Evolutionary conservation across 2,888 invertebrate species (phyloP).

Genomic region (Cephus sareptanus): DNA sequence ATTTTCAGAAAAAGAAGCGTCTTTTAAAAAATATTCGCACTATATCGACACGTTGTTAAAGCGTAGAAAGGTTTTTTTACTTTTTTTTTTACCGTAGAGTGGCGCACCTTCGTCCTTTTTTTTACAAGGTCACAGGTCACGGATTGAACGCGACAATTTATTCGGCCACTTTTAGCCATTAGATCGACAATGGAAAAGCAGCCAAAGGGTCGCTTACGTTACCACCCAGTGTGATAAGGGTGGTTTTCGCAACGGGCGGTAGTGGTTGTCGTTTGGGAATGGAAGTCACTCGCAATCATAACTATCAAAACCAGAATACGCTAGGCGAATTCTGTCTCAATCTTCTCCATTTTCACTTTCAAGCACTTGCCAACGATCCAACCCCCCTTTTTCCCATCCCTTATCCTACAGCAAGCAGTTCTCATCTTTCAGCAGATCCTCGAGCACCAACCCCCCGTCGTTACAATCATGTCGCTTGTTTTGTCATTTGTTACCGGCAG

Average conservation of each 20-base stretch:
- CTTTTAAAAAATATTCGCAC: neutral
- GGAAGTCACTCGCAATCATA: constrained; percentile 50
- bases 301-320: constrained; percentile 55
- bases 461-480: constrained; percentile 52
- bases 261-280: constrained; percentile 34
- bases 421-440: constrained; percentile 11
- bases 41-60: neutral
- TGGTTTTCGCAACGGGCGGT: constrained; percentile 43
- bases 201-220: constrained; percentile 2
- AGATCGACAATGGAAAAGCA: constrained; percentile 1
- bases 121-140: neutral
- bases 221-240: constrained; percentile 24
- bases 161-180: constrained; percentile 8
- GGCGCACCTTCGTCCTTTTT: neutral
- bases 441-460: constrained; percentile 9
- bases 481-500: constrained; percentile 50
- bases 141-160: neutral
- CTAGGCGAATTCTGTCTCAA: constrained; percentile 25
- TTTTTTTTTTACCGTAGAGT: neutral
- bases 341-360: constrained; percentile 21
- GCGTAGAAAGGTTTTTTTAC: neutral
- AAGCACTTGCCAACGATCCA: constrained; percentile 21
- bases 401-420: neutral
- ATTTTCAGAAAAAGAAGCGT: neutral
- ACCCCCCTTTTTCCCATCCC: neutral